Conservation (phyloP, 2,113 vertebrate genomes). For the Xiphorhynchus elegans region DNA sequence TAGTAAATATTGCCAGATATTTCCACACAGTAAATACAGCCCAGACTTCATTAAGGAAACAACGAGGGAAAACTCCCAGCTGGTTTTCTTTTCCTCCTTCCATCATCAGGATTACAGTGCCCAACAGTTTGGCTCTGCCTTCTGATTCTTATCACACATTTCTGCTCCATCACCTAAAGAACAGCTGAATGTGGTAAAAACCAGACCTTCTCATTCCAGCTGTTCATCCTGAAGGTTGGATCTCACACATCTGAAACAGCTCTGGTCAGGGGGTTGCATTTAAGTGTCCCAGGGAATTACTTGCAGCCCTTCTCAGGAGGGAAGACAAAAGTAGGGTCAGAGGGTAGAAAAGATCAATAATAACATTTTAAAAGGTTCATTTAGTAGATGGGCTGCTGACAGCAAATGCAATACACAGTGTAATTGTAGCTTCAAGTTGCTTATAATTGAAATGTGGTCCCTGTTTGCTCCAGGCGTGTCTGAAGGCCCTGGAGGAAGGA, state of each 20-base stretch:
- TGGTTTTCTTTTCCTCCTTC: conserved; percentile 54
- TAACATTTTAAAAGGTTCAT: not conserved
- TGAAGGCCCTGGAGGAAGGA: not conserved
- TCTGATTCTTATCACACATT: conserved; percentile 48
- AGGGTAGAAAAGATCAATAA: not conserved
- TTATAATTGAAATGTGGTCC: not conserved
- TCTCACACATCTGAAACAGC: not conserved
- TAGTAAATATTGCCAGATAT: conserved; percentile 26
- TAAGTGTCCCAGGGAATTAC: not conserved
- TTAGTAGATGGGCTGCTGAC: not conserved
- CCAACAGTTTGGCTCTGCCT: conserved; percentile 56
- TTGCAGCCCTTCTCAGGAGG: not conserved
- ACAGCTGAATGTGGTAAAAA: conserved; percentile 32
- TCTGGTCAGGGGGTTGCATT: not conserved
- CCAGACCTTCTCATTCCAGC: not conserved
- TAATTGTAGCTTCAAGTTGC: not conserved
- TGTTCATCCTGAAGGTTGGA: not conserved
- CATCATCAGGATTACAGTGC: conserved; percentile 65
- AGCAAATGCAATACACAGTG: not conserved
- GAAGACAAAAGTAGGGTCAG: not conserved
- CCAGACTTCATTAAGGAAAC: conserved; percentile 66
- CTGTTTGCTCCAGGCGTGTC: not conserved
- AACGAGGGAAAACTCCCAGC: conserved; percentile 30
- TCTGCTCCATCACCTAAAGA: conserved; percentile 48
- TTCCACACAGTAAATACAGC: not conserved